Base-by-base conservation (phyloP, 2,888 invertebrate genomes). In the Ormyrus labotus region DNA sequence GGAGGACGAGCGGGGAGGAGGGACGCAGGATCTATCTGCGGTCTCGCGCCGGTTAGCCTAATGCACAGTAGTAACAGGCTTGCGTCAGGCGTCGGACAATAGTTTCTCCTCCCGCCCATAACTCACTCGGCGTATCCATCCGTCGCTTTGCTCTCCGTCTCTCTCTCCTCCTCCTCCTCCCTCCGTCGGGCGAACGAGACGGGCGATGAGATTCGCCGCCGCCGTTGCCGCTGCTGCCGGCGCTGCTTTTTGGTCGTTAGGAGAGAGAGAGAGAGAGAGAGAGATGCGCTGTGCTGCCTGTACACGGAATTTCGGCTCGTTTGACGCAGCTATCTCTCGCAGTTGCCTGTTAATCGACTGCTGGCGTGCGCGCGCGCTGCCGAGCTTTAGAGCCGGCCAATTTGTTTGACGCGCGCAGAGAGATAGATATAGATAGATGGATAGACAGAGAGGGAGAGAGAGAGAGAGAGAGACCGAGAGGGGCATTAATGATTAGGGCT, bases 31-130 rank as follows among this genome's bases (percentile, higher is more conserved):
- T 75, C 70, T 60, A 63, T 80, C 69, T 80, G 80, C 67, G 80
- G 78, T 78, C 67, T 78, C 53, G 69, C 70, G 67, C 65, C 67
- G 73, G 74, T 75, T 80, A 75, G 70, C 70, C 53, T 70, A 75
- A 75, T 71, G 67, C 70, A 80, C 80, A 75, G 75, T 75, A 75
- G 80, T 75, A 80, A 80, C 74, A 74, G 61, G 61, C 68, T 11
- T 13, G 51, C 47, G 53, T 77, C 58, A 65, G 60, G 48, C 68
- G 70, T 65, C 45, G 78, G 78, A 78, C 73, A 73, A 78, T 73
- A 67, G 57, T 69, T 48, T 64, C n/a, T 61, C 34, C 58, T 34
- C 45, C 50, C 9, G 3, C 50, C n/a, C 48, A 34, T 34, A 34
- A 34, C 34, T 34, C 34, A 34, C 34, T 34, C 34, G 34, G 34